Percentiles rank a stretch among this genome's conserved stretches.
phyloP scores from a whole-genome alignment of 2,113 vertebrate genomes.

The Lates calcarifer region DNA sequence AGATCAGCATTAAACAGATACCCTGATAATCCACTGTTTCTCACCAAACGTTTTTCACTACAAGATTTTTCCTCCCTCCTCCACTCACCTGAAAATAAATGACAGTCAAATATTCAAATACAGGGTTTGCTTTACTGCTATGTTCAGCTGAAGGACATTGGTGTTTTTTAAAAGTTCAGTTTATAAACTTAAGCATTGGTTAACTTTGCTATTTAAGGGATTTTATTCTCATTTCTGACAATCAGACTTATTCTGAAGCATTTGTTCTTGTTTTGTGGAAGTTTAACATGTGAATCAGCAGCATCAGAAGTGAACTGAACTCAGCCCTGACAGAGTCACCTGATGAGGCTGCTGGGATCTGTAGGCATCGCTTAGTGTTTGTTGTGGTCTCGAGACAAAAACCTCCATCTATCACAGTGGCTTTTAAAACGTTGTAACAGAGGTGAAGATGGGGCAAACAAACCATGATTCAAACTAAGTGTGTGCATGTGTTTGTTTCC shows the following conservation, averaged over 20 bases:
- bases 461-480: neutral
- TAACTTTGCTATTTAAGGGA: too few relatives aligned
- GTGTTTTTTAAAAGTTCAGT: too few relatives aligned
- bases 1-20: neutral
- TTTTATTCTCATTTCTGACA: neutral
- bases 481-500: slow-evolving; percentile 37
- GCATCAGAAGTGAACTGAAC: neutral
- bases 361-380: neutral
- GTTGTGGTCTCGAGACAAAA: slow-evolving; percentile 1
- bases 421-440: neutral
- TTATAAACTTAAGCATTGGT: too few relatives aligned
- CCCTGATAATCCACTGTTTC: neutral
- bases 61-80: neutral
- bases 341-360: neutral
- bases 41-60: neutral
- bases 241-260: too few relatives aligned
- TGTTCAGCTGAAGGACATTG: too few relatives aligned
- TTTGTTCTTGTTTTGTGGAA: neutral
- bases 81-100: neutral
- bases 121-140: too few relatives aligned
- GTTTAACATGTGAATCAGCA: neutral
- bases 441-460: neutral
- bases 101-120: too few relatives aligned
- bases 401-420: neutral
- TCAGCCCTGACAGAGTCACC: neutral